phyloP scores from a whole-genome alignment of 64 coral and sea anemone species.

The Orbicella faveolata region DNA sequence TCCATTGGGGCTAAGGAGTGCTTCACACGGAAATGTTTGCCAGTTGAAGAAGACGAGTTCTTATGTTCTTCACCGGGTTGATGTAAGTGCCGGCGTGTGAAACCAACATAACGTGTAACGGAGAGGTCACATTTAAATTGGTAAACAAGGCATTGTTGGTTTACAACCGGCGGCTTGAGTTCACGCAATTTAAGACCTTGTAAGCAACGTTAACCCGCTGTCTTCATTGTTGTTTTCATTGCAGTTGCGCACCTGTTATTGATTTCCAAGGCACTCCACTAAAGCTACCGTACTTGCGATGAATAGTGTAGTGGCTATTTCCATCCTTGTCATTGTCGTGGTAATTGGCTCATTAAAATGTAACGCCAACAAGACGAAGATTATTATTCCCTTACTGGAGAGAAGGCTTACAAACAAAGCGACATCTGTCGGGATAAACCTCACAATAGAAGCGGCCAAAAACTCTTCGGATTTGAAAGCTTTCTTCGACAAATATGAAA shows the following conservation, averaged over 20 bases:
- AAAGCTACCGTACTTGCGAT: neutral
- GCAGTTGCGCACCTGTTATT: neutral
- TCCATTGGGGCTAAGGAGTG: too few species aligned
- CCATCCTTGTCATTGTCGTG: neutral
- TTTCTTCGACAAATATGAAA: constrained; percentile 19
- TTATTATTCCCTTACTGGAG: neutral
- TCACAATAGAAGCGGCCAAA: neutral
- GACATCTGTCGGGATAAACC: neutral
- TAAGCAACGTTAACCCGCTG: neutral
- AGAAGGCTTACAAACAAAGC: neutral
- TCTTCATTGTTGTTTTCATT: neutral
- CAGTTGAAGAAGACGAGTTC: too few species aligned
- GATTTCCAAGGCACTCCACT: neutral
- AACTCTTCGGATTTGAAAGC: neutral
- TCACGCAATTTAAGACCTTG: too few species aligned
- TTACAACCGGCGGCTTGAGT: too few species aligned
- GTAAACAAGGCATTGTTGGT: too few species aligned
- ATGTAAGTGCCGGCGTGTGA: too few species aligned
- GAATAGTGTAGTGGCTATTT: neutral
- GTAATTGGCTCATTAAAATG: neutral
- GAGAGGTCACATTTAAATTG: too few species aligned
- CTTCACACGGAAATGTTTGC: too few species aligned
- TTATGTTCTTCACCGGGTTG: too few species aligned
- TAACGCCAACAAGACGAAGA: constrained; percentile 2
- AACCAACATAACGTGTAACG: too few species aligned